These are phyloP conservation scores for Parauchenoglanis ngamensis DNA, from an alignment of 2,797 vertebrate genomes.

Conservation along the genomic window DNA sequence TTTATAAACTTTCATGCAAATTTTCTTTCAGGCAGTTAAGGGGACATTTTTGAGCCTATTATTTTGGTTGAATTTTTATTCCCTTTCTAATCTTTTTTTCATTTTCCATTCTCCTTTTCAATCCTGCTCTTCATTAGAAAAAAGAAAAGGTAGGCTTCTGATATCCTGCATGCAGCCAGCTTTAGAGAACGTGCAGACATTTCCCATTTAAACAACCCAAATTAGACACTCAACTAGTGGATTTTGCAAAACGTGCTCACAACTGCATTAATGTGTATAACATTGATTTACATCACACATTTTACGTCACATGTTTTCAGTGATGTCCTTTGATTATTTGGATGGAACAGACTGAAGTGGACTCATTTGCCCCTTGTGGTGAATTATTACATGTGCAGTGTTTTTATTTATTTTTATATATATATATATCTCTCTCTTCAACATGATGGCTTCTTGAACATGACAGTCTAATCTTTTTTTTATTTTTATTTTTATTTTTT, in stretches of 20 bases:
- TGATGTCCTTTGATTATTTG: not conserved
- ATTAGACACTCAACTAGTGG: not conserved
- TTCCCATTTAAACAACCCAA: not conserved
- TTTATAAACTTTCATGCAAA: not conserved
- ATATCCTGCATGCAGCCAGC: conserved; percentile 64
- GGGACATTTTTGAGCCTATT: not conserved
- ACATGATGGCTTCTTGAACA: not conserved
- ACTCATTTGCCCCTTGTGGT: not conserved
- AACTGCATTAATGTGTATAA: not conserved
- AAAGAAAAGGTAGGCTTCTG: conserved; percentile 81
- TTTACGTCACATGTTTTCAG: not conserved
- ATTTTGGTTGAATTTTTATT: conserved; percentile 12
- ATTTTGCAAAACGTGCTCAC: not conserved
- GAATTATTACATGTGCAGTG: conserved; percentile 4
- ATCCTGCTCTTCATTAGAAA: conserved; percentile 78
- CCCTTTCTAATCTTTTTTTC: not conserved
- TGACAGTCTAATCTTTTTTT: not conserved
- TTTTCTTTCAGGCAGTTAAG: not conserved
- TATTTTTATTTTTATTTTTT: conserved; percentile 25
- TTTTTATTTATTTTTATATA: not conserved
- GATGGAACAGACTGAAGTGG: not conserved
- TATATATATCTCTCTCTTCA: too few species aligned
- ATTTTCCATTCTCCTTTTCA: conserved; percentile 45
- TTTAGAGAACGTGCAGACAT: conserved; percentile 33
- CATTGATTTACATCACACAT: not conserved